phyloP scores from a whole-genome alignment of 2,113 vertebrate genomes.

The Cheilinus undulatus region DNA sequence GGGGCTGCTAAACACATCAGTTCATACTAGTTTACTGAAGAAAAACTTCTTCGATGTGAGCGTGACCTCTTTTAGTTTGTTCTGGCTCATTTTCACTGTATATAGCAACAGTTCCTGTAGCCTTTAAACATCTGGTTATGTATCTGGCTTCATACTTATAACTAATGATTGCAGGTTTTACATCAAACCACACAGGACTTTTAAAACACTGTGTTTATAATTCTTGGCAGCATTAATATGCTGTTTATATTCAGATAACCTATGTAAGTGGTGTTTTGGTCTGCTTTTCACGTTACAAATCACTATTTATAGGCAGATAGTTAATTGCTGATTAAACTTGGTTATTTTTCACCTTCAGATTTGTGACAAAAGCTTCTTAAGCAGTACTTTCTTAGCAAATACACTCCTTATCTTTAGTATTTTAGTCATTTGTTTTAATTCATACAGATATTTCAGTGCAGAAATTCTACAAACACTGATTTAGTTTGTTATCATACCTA shows the following conservation, averaged over 20 bases:
- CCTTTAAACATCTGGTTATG: neutral
- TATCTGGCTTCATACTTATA: neutral
- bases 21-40: neutral
- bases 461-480: too few species aligned
- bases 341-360: neutral
- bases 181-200: neutral
- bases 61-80: neutral
- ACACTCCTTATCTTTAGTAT: neutral
- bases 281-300: neutral
- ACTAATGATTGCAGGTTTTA: slow-evolving; percentile 1
- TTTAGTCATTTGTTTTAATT: too few species aligned
- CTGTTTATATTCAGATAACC: neutral
- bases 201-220: neutral
- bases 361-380: neutral
- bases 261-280: neutral
- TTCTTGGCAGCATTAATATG: neutral
- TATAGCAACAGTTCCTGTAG: neutral
- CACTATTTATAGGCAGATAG: too few species aligned
- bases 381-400: slow-evolving; percentile 1
- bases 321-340: neutral
- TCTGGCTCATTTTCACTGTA: slow-evolving; percentile 23
- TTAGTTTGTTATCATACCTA: too few species aligned
- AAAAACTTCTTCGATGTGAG: slow-evolving; percentile 18
- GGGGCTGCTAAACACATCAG: slow-evolving; percentile 18
- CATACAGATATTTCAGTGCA: too few species aligned